phyloP scores from a whole-genome alignment of 1,140 invertebrate genomes.

The Danaus melanippus region DNA sequence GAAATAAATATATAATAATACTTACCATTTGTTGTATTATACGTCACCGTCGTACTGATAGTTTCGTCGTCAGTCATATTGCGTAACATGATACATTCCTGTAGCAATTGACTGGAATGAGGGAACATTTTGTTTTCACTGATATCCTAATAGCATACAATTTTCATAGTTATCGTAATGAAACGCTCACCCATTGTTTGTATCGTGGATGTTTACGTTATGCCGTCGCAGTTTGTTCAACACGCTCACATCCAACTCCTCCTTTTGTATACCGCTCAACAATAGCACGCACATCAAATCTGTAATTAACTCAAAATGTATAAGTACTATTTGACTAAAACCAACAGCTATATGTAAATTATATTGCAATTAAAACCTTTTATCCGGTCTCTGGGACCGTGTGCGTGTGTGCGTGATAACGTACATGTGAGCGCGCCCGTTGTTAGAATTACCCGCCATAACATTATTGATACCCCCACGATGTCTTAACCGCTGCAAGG shows the following conservation, averaged over 20 bases:
- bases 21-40: too few species aligned
- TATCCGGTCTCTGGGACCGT: constrained; percentile 45
- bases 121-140: neutral
- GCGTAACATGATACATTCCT: neutral
- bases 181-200: constrained; percentile 44
- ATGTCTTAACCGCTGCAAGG: constrained; percentile 24
- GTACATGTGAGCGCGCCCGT: constrained; percentile 54
- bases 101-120: neutral
- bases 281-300: constrained; percentile 57
- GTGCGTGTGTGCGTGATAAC: constrained; percentile 40
- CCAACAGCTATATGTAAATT: constrained; percentile 10
- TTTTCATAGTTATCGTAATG: neutral
- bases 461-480: constrained; percentile 26
- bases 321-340: constrained; percentile 5
- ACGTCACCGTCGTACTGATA: too few species aligned
- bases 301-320: constrained; percentile 25
- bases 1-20: too few species aligned
- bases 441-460: constrained; percentile 39
- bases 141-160: neutral
- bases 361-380: constrained; percentile 45
- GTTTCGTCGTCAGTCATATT: neutral
- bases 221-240: constrained; percentile 41
- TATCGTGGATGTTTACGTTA: constrained; percentile 50
- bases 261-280: constrained; percentile 54
- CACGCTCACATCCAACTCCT: constrained; percentile 44